Evolutionary conservation across 2,113 vertebrate genomes (phyloP).

Genomic region (Poeciliopsis retropinna): DNA sequence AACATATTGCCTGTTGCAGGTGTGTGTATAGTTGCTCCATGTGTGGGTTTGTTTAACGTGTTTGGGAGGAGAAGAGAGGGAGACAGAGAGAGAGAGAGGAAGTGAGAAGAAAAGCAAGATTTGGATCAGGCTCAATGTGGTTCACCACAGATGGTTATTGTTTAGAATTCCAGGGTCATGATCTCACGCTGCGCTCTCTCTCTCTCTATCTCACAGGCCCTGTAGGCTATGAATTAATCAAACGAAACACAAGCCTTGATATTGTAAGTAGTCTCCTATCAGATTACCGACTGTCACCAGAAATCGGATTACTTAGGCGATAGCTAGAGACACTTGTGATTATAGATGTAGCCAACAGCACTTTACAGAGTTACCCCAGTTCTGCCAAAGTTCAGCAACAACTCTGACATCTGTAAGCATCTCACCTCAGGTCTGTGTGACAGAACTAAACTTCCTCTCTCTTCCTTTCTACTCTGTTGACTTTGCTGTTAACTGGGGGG

Average conservation of each 20-base stretch:
- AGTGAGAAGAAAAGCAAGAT: slow-evolving; percentile 61
- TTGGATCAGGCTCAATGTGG: slow-evolving; percentile 72
- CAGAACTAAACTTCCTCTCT: slow-evolving; percentile 66
- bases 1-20: slow-evolving; percentile 58
- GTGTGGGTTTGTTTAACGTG: slow-evolving; percentile 16
- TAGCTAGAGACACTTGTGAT: slow-evolving; percentile 68
- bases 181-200: slow-evolving; percentile 84
- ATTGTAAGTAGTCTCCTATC: slow-evolving; percentile 80
- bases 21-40: slow-evolving; percentile 30
- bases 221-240: slow-evolving; percentile 82
- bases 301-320: slow-evolving; percentile 67
- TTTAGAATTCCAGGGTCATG: slow-evolving; percentile 93
- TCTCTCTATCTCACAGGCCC: slow-evolving; percentile 73
- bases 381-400: slow-evolving; percentile 45
- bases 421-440: slow-evolving; percentile 57
- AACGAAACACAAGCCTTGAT: slow-evolving; percentile 76
- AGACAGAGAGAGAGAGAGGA: slow-evolving; percentile 50
- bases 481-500: slow-evolving; percentile 63
- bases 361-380: slow-evolving; percentile 33
- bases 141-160: slow-evolving; percentile 94
- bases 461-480: slow-evolving; percentile 66
- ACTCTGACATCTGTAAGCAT: slow-evolving; percentile 58
- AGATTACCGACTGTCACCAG: slow-evolving; percentile 67
- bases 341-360: slow-evolving; percentile 54
- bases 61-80: slow-evolving; percentile 31